phyloP scores from a whole-genome alignment of 2,888 invertebrate species.

The Watsonalla cultraria region DNA sequence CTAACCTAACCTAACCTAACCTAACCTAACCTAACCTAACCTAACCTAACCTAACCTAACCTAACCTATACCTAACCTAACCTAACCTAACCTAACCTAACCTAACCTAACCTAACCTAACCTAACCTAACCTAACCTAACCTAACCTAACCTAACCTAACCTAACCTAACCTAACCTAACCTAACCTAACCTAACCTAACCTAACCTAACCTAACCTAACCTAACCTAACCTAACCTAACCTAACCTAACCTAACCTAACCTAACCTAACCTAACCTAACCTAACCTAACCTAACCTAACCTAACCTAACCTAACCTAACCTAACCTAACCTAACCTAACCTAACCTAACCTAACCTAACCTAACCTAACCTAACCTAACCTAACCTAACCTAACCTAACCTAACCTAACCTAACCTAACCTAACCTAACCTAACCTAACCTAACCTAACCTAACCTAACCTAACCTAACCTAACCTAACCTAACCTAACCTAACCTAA shows the following conservation, averaged over 20 bases:
- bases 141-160: conserved; percentile 2
- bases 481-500: conserved; percentile 14
- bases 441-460: conserved; percentile 12
- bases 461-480: conserved; percentile 14
- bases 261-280: conserved; percentile 1
- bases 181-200: conserved; percentile 2
- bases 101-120: neutral
- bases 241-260: neutral
- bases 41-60: conserved; percentile 13
- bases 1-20: conserved; percentile 11
- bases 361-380: conserved; percentile 2
- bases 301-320: neutral
- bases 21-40: conserved; percentile 14
- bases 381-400: conserved; percentile 4
- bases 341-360: conserved; percentile 2
- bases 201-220: conserved; percentile 5
- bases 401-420: conserved; percentile 3
- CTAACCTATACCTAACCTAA: conserved; percentile 8
- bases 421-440: conserved; percentile 4
- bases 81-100: conserved; percentile 5
- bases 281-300: conserved; percentile 1
- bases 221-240: conserved; percentile 7
- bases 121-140: neutral
- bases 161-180: neutral
- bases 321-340: conserved; percentile 2